Evolutionary conservation across 1,140 invertebrate species (phyloP), one percentile per base, ranked within the genome.

Genomic region (Megalonaias nervosa): DNA sequence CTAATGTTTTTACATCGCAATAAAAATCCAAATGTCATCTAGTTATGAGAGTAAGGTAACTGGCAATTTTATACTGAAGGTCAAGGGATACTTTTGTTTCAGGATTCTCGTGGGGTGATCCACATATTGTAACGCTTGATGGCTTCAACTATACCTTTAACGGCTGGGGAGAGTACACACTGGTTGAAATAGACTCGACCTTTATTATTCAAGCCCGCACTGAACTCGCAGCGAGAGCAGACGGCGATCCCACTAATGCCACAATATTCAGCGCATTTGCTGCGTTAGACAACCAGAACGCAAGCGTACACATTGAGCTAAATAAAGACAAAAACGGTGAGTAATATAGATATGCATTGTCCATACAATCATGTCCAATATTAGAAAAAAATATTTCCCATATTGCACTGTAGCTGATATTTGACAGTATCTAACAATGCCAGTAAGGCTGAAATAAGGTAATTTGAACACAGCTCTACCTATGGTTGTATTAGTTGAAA

Each of bases 261-360:
- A 74, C 72, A n/a, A 55, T 65, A 5, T 74, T 74, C 21, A 57
- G 6, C n/a, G 72, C 72, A 26, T 74, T 74, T 31, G 72, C 72
- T 59, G 72, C 72, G 21, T 26, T 48, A 64, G 71, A 72, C 38
- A 48, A 72, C 48, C 21, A 48, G 13, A 65, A 65, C 17, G 71
- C 71, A 15, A 57, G n/a, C 17, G 55, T 72, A 14, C 71, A 72
- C 38, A 55, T 64, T 17, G 71, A 72, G 65, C 60, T 64, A n/a
- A 72, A 72, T 23, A 64, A 62, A 16, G 48, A 15, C 16, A 23
- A 72, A 62, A 48, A 64, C 17, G 71, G 71, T 72, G 23, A 59
- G 58, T 64, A 38, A 56, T 4, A 9, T 38, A 1, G 31, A 31
- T 31, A 31, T 31, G 31, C 1, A 9, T 38, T 38, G 38, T 38